Percentiles rank a stretch among this genome's conserved stretches.
These are phyloP conservation scores for Eclectus roratus DNA, from an alignment of 2,113 vertebrate species.

Conservation along the genomic window DNA sequence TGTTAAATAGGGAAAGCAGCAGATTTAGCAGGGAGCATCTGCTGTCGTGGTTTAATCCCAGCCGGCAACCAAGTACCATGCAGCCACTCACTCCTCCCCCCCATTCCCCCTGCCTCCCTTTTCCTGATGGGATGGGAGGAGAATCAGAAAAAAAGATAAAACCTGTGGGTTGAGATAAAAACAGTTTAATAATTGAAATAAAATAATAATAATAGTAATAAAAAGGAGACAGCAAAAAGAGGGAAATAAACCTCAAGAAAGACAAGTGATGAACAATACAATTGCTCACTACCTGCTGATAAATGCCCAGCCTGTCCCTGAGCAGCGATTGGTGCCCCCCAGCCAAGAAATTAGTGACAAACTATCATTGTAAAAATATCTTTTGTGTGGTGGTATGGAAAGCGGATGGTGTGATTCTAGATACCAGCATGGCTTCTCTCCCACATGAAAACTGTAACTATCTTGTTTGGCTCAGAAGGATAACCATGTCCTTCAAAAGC, in stretches of 20 bases:
- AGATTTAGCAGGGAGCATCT: background rate
- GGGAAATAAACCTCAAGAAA: background rate
- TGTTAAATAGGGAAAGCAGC: background rate
- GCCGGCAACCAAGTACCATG: background rate
- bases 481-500: background rate
- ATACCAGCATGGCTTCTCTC: background rate
- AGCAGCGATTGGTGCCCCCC: background rate
- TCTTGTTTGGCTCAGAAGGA: background rate
- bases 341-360: background rate
- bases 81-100: background rate
- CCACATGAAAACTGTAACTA: background rate
- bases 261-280: background rate
- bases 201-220: background rate
- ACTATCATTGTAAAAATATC: background rate
- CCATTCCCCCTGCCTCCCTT: background rate
- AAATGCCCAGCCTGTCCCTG: background rate
- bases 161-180: background rate
- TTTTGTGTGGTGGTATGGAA: background rate
- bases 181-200: background rate
- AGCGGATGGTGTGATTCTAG: background rate
- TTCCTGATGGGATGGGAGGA: background rate
- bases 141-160: background rate
- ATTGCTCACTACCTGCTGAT: background rate
- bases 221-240: background rate
- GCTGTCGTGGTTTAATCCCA: background rate